These are phyloP conservation scores for Fulica atra DNA, from an alignment of 2,113 vertebrate genomes.

Conservation along the genomic window DNA sequence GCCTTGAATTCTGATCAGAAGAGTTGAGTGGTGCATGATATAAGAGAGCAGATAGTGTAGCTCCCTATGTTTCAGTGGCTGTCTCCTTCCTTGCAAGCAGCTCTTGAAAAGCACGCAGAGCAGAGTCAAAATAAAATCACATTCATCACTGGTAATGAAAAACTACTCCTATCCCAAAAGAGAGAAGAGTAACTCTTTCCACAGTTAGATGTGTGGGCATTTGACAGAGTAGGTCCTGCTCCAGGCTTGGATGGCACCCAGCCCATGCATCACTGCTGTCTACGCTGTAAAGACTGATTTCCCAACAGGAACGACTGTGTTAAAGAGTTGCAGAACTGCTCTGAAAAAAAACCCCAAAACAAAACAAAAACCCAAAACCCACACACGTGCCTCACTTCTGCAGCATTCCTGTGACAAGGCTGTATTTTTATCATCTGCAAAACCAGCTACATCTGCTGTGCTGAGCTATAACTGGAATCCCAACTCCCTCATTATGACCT, in stretches of 20 bases:
- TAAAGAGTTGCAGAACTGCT: conserved; percentile 52
- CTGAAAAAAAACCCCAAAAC: background rate
- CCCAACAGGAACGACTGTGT: background rate
- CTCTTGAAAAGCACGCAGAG: background rate
- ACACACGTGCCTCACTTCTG: background rate
- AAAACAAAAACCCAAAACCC: background rate
- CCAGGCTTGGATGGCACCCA: conserved; percentile 16
- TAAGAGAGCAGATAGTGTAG: background rate
- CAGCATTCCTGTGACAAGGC: conserved; percentile 65
- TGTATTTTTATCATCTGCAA: conserved; percentile 67
- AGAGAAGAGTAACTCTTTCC: background rate
- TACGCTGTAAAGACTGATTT: conserved; percentile 41
- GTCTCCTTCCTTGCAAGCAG: background rate
- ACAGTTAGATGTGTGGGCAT: background rate
- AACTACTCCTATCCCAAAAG: background rate
- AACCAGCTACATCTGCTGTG: conserved; percentile 55
- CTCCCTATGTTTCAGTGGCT: background rate
- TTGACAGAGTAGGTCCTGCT: background rate
- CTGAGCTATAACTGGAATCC: conserved; percentile 63
- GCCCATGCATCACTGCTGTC: background rate
- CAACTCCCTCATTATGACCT: conserved; percentile 55
- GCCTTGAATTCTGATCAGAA: background rate
- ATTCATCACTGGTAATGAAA: background rate
- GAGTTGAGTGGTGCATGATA: background rate
- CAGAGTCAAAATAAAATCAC: background rate